Evolutionary conservation across 2,113 vertebrate species (phyloP), one percentile per base, ranked within the genome.

Genomic region (Apteryx mantelli): DNA sequence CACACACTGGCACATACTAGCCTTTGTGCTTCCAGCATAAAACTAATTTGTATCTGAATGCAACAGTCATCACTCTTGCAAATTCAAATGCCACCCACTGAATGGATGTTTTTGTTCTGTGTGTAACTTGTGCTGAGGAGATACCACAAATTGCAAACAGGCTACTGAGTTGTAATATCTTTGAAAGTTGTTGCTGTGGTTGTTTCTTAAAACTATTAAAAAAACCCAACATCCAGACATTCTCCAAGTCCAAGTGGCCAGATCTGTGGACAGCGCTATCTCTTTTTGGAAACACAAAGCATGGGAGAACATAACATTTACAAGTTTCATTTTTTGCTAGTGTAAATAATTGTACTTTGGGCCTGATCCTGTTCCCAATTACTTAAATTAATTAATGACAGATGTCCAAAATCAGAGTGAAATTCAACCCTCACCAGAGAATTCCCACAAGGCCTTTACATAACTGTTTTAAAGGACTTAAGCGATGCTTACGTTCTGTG

Each of bases 111-210:
- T 97, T 96, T 97, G 94, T 96, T 97, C 97, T 96, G 92, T 85
- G 88, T 89, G 66, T 92, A 91, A 80, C 96, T 95, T 97, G 87
- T 96, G 97, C 92, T 94, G 93, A 94, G 94, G 91, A 60, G 56
- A 94, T 89, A 96, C 92, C 95, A 92, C 97, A 96, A 96, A 96
- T 97, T 97, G 90, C 96, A 93, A 97, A 96, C 96, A 97, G 97
- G 96, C 94, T 97, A 96, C 96, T 94, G 96, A 94, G 74, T 90
- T 96, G 94, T 91, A 95, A 38, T 89, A 79, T 93, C 93, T 95
- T 93, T 93, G 95, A 94, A 95, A 96, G 92, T 81, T 95, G 68
- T 94, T 97, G 79, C 96, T 91, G 86, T 3, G 30, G 86, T 93
- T 95, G 86, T 92, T 93, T 86, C 93, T 93, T 94, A 86, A 92